A percentile compares a stretch with the other conserved stretches of the same genome.
Conservation (phyloP, 2,888 invertebrate genomes). For the Tetrapedia diversipes region DNA sequence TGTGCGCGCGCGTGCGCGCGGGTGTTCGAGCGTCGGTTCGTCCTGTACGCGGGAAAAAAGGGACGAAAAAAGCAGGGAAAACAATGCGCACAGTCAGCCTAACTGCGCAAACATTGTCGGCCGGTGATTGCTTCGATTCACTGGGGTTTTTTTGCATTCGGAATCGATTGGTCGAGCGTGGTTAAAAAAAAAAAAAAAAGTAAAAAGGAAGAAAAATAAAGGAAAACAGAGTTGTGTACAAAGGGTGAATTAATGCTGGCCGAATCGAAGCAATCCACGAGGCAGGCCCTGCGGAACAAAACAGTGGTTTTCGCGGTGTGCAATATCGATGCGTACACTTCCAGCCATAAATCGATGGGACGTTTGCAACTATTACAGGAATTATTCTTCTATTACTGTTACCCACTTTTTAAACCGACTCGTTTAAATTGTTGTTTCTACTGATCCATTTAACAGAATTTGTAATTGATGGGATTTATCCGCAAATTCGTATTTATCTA, state of each 20-base stretch:
- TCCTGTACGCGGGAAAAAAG: constrained; percentile 23
- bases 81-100: constrained; percentile 68
- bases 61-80: constrained; percentile 23
- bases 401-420: no score
- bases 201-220: not conserved
- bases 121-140: constrained; percentile 78
- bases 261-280: constrained; percentile 48
- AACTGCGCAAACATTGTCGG: constrained; percentile 76
- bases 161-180: constrained; percentile 53
- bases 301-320: constrained; percentile 48
- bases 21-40: not conserved
- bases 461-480: no score
- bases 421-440: no score
- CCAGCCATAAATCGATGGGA: no score
- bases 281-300: constrained; percentile 49
- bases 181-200: constrained; percentile 41
- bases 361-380: no score
- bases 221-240: constrained; percentile 59
- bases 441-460: no score
- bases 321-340: constrained; percentile 20
- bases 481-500: no score
- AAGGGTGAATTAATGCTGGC: constrained; percentile 68
- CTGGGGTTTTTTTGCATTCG: constrained; percentile 69
- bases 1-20: not conserved
- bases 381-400: no score